A percentile compares a stretch with the other conserved stretches of the same genome.
Conservation (phyloP, 2,888 invertebrate species). For the Habroteleia sp. region DNA sequence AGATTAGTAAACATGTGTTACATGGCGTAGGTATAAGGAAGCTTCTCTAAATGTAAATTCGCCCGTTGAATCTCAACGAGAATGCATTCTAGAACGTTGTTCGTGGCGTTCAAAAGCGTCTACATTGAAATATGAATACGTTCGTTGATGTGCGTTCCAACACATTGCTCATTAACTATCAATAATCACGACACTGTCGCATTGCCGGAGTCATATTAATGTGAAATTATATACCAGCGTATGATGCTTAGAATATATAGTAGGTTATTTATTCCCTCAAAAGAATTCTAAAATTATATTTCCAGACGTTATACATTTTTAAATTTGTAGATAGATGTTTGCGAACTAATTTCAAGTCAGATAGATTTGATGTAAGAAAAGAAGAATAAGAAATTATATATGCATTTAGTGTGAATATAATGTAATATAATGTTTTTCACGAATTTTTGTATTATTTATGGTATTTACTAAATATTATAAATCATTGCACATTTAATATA, state of each 20-base stretch:
- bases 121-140: constrained; percentile 65
- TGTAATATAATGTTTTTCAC: no score
- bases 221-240: constrained; percentile 28
- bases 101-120: constrained; percentile 30
- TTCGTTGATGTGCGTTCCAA: constrained; percentile 32
- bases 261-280: constrained; percentile 14
- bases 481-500: no score
- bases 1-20: constrained; percentile 73
- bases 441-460: no score
- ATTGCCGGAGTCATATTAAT: constrained; percentile 28
- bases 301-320: no score
- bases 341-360: no score
- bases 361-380: no score
- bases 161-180: constrained; percentile 53
- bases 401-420: no score
- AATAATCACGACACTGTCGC: constrained; percentile 35
- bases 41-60: constrained; percentile 79
- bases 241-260: constrained; percentile 2
- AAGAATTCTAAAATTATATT: no score
- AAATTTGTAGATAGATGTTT: no score
- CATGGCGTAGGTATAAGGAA: constrained; percentile 59
- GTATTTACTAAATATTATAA: no score
- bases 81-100: constrained; percentile 30
- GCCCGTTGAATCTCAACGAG: constrained; percentile 73
- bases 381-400: no score